Conservation (phyloP, 2,888 invertebrate genomes). For the Platycheirus rosarum region DNA sequence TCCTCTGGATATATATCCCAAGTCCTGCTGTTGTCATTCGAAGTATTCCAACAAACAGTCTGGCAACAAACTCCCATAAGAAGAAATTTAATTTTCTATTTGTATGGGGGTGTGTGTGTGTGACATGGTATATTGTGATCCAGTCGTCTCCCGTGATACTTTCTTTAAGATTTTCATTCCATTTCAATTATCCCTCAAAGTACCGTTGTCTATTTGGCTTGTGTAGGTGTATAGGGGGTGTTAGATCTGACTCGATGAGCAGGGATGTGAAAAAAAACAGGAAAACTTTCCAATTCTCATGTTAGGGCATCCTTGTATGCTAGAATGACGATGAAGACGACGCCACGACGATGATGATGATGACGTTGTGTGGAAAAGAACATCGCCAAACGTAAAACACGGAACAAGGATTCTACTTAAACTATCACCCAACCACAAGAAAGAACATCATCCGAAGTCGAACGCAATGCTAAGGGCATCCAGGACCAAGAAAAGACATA, state of each 20-base stretch:
- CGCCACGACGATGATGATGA: no score
- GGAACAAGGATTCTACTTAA: constrained; percentile 38
- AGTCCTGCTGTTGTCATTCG: constrained; percentile 24
- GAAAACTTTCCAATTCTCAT: constrained; percentile 38
- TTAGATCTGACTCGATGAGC: constrained; percentile 6
- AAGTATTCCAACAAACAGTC: constrained; percentile 20
- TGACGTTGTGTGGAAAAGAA: constrained; percentile 37
- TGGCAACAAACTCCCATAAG: constrained; percentile 37
- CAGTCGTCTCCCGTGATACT: constrained; percentile 18
- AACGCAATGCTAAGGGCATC: constrained; percentile 61
- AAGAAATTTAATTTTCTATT: constrained; percentile 25
- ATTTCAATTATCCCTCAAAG: constrained; percentile 42
- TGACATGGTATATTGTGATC: not conserved
- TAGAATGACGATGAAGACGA: not conserved
- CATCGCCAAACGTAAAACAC: constrained; percentile 33
- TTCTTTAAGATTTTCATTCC: constrained; percentile 50
- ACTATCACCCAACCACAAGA: constrained; percentile 11
- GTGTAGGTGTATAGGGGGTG: constrained; percentile 2
- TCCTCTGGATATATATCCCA: constrained; percentile 1
- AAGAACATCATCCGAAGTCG: constrained; percentile 29
- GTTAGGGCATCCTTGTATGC: constrained; percentile 20
- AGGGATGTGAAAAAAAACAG: constrained; percentile 17
- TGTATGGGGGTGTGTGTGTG: no score
- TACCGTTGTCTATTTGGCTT: constrained; percentile 16
- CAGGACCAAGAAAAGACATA: constrained; percentile 50